phyloP scores from a whole-genome alignment of 2,888 invertebrate species.

The Furcula furcula region DNA sequence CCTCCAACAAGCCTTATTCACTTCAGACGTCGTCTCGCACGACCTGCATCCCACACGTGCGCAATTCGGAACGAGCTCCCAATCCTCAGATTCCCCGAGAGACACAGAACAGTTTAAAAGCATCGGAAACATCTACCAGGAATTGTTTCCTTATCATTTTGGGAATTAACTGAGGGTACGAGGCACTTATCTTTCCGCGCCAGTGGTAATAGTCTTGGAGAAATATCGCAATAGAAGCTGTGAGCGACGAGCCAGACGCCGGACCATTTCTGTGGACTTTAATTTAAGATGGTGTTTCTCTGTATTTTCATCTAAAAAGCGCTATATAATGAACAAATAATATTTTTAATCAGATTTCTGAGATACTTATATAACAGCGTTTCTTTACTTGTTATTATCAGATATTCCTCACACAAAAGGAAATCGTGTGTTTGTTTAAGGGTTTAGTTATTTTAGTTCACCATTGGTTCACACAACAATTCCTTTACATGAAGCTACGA shows the following conservation, averaged over 20 bases:
- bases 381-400: too few relatives aligned
- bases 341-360: too few relatives aligned
- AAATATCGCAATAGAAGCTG: neutral
- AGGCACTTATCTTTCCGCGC: conserved; percentile 2
- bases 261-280: neutral
- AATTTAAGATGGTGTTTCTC: too few relatives aligned
- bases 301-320: too few relatives aligned
- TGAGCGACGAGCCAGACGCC: neutral
- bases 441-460: too few relatives aligned
- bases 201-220: neutral
- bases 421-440: too few relatives aligned
- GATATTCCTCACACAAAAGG: too few relatives aligned
- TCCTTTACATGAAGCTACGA: too few relatives aligned
- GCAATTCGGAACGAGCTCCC: neutral
- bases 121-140: neutral
- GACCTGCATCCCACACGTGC: neutral
- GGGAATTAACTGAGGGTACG: conserved; percentile 1
- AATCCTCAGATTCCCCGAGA: neutral
- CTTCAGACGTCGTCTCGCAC: neutral
- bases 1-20: neutral
- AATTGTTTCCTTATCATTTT: conserved; percentile 3
- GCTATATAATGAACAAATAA: too few relatives aligned
- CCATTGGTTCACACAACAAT: too few relatives aligned
- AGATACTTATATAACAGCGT: too few relatives aligned
- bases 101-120: neutral